Evolutionary conservation across 2,113 vertebrate genomes (phyloP).

Genomic region (Conger conger): DNA sequence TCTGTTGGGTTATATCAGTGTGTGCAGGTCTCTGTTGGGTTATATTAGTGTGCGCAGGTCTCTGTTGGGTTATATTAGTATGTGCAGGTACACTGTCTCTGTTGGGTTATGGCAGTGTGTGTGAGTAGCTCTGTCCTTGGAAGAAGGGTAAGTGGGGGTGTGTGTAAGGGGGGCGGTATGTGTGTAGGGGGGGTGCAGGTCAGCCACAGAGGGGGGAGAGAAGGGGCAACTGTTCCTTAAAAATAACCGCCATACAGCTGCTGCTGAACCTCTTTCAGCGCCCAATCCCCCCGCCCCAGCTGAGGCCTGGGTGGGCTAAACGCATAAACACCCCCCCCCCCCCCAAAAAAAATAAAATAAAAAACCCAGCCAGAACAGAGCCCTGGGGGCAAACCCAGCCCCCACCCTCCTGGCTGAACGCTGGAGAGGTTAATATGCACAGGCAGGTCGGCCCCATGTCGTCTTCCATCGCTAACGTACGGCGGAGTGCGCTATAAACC

Average conservation of each 20-base stretch:
- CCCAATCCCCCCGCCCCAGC: background rate
- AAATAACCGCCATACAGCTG: conserved; percentile 37
- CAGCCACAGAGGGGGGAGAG: conserved; percentile 9
- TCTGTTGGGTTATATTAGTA: background rate
- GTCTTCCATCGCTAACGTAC: conserved; percentile 53
- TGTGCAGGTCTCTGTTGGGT: background rate
- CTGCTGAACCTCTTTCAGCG: conserved; percentile 50
- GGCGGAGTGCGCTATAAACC: conserved; percentile 47
- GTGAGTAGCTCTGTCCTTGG: conserved; percentile 17
- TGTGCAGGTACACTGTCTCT: background rate
- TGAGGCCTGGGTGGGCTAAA: conserved; percentile 29
- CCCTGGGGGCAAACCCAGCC: conserved; percentile 34
- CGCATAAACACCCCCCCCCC: background rate
- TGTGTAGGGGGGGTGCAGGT: conserved; percentile 6
- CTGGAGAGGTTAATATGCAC: conserved; percentile 48
- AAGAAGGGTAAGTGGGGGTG: background rate
- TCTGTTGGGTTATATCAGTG: background rate
- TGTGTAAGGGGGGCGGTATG: background rate
- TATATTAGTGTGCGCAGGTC: background rate
- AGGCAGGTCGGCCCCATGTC: conserved; percentile 31
- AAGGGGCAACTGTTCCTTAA: conserved; percentile 34
- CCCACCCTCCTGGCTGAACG: conserved; percentile 21
- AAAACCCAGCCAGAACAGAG: conserved; percentile 27
- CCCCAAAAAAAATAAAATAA: conserved; percentile 23
- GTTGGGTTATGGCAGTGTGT: background rate